Base-by-base conservation (phyloP, 2,113 vertebrate genomes). In the Tetrax tetrax region DNA sequence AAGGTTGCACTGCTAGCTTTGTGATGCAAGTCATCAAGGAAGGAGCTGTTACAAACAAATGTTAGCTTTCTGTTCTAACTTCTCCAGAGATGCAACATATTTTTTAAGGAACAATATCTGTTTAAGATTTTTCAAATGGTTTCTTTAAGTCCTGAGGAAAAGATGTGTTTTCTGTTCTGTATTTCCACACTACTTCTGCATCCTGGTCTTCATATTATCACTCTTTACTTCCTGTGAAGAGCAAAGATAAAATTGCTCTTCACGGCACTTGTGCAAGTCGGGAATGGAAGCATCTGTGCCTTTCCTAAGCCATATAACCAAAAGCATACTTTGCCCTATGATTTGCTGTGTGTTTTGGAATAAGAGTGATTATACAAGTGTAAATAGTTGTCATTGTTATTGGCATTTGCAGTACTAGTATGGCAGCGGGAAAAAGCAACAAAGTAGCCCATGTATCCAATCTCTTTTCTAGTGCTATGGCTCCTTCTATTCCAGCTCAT, bases 121-220 rank as follows among this genome's bases (percentile, higher is more conserved):
- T 19, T 17, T n/a, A 47, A 22, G 7, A 29, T 71, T 83, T 87
- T 89, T 83, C 12, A 74, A 64, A 57, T n/a, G 2, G 4, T 80
- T 81, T 23, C 19, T 89, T 61, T 59, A 60, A 70, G 12, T 7
- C 3, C 24, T 28, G 15, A 18, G 9, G 6, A 61, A 74, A 45
- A 27, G 3, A 14, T 4, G 6, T 27, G 2, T 14, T 51, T 79
- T 38, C 4, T 43, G 1, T 41, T 22, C 15, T 71, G 5, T 6
- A 10, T 45, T 35, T 65, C 18, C 6, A 37, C 3, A 4, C 5
- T 27, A 13, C 7, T 75, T 74, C 81, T 91, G 4, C 43, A 56
- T 75, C 9, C 5, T n/a, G 4, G 13, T 7, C 11, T 74, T 79
- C 19, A 57, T 25, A 27, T 57, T 48, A 33, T 20, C 21, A 12